Percentiles rank a stretch among this genome's conserved stretches.
Evolutionary conservation across 2,797 vertebrate genomes (phyloP).

Genomic region (Gallinago nigripennis): DNA sequence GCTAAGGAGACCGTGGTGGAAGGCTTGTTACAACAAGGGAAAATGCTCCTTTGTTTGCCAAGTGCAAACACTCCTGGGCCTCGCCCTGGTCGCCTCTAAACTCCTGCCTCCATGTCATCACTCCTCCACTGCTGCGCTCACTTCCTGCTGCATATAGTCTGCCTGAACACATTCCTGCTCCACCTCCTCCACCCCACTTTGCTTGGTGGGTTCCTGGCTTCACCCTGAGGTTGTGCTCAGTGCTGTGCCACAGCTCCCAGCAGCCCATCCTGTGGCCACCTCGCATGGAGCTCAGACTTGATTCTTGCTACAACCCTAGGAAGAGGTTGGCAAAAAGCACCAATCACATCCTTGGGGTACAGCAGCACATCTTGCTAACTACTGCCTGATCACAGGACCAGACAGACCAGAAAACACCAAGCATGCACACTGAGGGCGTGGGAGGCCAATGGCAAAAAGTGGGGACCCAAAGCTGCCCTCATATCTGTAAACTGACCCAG

Average conservation of each 20-base stretch:
- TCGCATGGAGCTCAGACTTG: accelerated
- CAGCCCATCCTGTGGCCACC: background rate
- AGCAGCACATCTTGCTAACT: accelerated
- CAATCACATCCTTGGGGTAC: accelerated
- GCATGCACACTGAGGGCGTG: background rate
- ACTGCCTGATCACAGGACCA: background rate
- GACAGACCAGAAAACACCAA: background rate
- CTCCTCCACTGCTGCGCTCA: background rate
- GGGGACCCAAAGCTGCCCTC: background rate
- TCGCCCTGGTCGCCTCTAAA: accelerated
- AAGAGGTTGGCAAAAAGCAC: background rate
- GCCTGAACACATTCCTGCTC: background rate
- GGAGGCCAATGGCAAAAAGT: background rate
- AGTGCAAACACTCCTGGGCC: background rate
- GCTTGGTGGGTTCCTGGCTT: background rate
- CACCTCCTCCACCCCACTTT: background rate
- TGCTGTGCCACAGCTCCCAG: accelerated
- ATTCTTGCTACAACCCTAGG: background rate
- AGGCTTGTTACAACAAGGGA: background rate
- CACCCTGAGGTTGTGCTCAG: accelerated
- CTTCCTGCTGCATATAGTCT: background rate
- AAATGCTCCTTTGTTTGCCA: background rate
- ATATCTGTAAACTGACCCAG: accelerated
- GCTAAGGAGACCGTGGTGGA: background rate
- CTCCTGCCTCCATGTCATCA: background rate